Base-by-base conservation (phyloP, 1,140 invertebrate genomes). In the Leucophenga varia region DNA sequence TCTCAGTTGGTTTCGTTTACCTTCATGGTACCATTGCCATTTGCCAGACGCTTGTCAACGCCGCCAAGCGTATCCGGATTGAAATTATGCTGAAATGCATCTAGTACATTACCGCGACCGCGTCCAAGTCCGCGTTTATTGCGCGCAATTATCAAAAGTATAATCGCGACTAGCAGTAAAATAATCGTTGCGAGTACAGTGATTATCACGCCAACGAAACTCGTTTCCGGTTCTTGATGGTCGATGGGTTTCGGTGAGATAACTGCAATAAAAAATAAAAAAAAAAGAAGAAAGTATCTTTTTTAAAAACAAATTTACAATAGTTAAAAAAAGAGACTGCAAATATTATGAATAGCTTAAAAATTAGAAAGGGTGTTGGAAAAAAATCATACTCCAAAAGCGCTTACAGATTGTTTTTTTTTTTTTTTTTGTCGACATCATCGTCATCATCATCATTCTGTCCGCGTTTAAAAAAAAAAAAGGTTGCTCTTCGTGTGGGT, bases 111-210 rank as follows among this genome's bases (percentile, higher is more conserved):
- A 49, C 78, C 76, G 53, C 78, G 75, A 28, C 79, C 80, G 53
- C 84, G 82, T 42, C 81, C 77, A 52, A 83, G 80, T 42, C 81
- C 77, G 52, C 83, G 80, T 52, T 85, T 81, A 63, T 86, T 86
- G 36, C 86, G 77, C 31, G 84, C 80, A 44, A 89, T 82, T 59
- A 89, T 86, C 61, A 89, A 81, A 46, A 84, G 79, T 64, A 89
- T 88, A 35, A 85, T 82, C 6, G 81, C 81, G 35, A 84, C 73
- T 10, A 87, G 78, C 47, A 87, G 76, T 14, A 90, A 71, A 53
- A 90, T 89, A 51, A 89, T 84, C 17, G 86, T 86, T 12, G 84
- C 84, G 52, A 90, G 77, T 31, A 85, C 81, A n/a, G 87, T 87
- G 59, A 90, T 88, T 47, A 90, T 82, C 52, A 89, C 79, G 32